Conservation (phyloP, 1,140 invertebrate genomes). For the Seison nebaliae region DNA sequence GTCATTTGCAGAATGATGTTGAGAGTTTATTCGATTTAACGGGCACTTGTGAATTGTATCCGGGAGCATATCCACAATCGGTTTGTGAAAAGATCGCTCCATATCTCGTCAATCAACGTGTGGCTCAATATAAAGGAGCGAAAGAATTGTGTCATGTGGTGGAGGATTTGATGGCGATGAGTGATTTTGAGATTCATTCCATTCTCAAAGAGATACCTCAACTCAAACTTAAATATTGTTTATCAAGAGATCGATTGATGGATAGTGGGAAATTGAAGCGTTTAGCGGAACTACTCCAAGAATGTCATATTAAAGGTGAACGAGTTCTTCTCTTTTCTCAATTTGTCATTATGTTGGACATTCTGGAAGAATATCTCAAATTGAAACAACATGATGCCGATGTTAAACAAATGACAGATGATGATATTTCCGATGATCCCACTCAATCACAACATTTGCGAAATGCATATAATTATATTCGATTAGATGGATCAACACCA, state of each 20-base stretch:
- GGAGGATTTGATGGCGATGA: constrained; percentile 56
- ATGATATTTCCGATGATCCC: neutral
- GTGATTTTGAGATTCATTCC: constrained; percentile 69
- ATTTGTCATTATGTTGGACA: constrained; percentile 68
- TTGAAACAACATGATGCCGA: neutral
- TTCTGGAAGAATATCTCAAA: constrained; percentile 30
- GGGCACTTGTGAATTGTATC: too few species aligned
- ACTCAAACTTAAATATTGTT: too few species aligned
- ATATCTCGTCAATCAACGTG: constrained; percentile 20
- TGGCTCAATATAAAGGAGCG: constrained; percentile 39
- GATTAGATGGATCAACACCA: constrained; percentile 27
- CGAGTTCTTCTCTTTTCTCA: constrained; percentile 70
- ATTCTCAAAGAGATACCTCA: too few species aligned
- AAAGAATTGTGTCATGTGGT: constrained; percentile 50
- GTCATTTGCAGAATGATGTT: too few species aligned
- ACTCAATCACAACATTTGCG: constrained; percentile 13
- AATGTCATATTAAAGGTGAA: too few species aligned
- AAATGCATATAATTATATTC: constrained; percentile 20
- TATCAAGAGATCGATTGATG: too few species aligned
- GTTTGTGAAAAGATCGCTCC: too few species aligned
- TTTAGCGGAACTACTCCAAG: too few species aligned
- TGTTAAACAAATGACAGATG: neutral
- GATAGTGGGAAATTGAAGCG: too few species aligned
- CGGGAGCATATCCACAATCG: too few species aligned
- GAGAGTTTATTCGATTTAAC: too few species aligned